Percentiles rank a stretch among this genome's conserved stretches.
These are phyloP conservation scores for Diorhabda carinulata DNA, from an alignment of 1,140 invertebrate species.

Conservation along the genomic window DNA sequence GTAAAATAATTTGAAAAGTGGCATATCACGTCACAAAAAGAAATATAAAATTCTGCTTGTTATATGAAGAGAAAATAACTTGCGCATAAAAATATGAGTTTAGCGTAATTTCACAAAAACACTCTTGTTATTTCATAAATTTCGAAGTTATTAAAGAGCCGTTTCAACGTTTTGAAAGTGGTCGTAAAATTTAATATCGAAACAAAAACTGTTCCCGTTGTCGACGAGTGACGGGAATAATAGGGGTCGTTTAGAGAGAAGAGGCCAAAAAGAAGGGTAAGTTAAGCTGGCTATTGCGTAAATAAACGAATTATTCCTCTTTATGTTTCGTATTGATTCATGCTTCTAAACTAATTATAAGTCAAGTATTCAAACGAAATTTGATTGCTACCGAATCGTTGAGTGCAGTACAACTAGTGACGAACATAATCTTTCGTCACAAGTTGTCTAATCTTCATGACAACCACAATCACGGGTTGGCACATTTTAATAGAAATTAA, in stretches of 20 bases:
- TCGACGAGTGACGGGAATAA: not conserved
- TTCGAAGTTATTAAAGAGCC: conserved; percentile 8
- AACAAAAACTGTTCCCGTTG: conserved; percentile 6
- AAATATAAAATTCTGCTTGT: too few species aligned
- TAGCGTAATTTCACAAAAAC: conserved; percentile 3
- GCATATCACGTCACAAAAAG: too few species aligned
- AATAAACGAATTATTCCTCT: conserved; percentile 12
- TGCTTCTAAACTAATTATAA: not conserved
- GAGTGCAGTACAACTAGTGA: too few species aligned
- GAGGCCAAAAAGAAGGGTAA: not conserved
- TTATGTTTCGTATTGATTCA: conserved; percentile 7
- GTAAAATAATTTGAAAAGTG: too few species aligned
- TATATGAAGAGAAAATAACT: too few species aligned
- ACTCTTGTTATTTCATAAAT: conserved; percentile 5
- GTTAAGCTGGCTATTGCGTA: conserved; percentile 4
- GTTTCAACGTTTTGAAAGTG: conserved; percentile 9
- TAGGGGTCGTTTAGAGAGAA: not conserved
- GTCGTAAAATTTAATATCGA: conserved; percentile 11
- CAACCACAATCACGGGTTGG: too few species aligned
- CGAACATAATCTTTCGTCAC: too few species aligned
- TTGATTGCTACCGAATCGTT: too few species aligned
- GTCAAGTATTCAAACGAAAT: too few species aligned
- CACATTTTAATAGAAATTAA: too few species aligned
- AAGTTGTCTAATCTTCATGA: too few species aligned
- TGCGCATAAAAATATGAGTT: not conserved